Evolutionary conservation across 2,113 vertebrate species (phyloP), one percentile per base, ranked within the genome.

Genomic region (Cynopterus brachyotis): DNA sequence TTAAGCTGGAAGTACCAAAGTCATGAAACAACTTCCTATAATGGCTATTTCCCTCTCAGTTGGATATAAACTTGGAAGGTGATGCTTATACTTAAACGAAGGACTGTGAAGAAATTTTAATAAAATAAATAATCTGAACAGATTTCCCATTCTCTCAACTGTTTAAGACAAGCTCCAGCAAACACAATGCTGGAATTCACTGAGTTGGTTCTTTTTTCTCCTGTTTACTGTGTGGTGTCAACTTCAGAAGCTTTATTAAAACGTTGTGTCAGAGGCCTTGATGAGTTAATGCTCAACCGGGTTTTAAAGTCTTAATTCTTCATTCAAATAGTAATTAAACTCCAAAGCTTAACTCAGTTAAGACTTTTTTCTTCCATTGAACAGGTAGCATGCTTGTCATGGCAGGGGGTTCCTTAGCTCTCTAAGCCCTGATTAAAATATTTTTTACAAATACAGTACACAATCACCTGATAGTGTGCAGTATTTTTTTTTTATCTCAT

Each of bases 221-320:
- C 19, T 64, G 75, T 94, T 91, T 95, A 70, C 78, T 62, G 10
- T 53, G 84, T 45, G 50, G 88, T 57, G 91, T 83, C 57, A 85
- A 73, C 67, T 94, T 85, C 84, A 83, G 72, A 85, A 94, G 70
- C 57, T 96, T 95, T 95, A 96, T 95, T 97, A 86, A 89, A 95
- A 91, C 66, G 66, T 91, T 62, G 22, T 94, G 93, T 88, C 80
- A 94, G 80, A 96, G 10, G 69, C 94, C 53, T 89, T 75, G 87
- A 98, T 86, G 53, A 82, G 64, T 72, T 95, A 96, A 96, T 59
- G 22, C 86, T 50, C 50, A 59, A 30, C 0, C 70, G 50, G n/a
- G 88, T 83, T 96, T 59, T 96, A 96, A 93, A 82, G 50, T 87
- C 98, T 97, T 95, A 98, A 91, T 96, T 97, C 93, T 95, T 96